Base-by-base conservation (phyloP, 2,797 vertebrate species). In the Coreius guichenoti region DNA sequence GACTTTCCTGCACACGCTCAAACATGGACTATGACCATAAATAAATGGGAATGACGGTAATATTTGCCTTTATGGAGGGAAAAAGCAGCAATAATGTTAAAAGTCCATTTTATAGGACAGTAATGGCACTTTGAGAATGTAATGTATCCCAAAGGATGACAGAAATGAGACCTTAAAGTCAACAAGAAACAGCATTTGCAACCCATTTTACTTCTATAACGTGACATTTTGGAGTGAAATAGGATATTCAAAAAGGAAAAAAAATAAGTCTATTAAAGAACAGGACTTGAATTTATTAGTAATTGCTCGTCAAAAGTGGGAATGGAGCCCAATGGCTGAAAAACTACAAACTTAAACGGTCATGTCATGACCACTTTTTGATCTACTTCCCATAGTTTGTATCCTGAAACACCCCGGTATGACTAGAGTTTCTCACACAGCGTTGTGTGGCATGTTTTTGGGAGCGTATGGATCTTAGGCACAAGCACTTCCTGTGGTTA, bases 401-500 rank as follows among this genome's bases (percentile, higher is more conserved):
- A 31, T 5, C 26, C 16, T 12, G 36, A 65, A 21, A 63, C 11
- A 26, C 31, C 12, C 26, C 0, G n/a, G 1, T 12, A 21, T 51
- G 47, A 8, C 73, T 6, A 54, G 3, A 14, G 58, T 26, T 80
- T 67, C 5, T 67, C 78, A 31, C 39, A 80, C 39, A 26, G 17
- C 4, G n/a, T 43, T 26, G 31, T 3, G 73, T 68, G 81, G 61
- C 11, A 17, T 86, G 82, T 86, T 86, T 85, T 76, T 81, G 11
- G 80, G 77, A 45, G 43, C 21, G 70, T 72, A 80, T 39, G 81
- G 81, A 63, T 76, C 19, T 43, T 45, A 58, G 74, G 74, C 58
- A 76, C 26, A 76, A 88, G 83, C 73, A 75, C 75, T 85, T 89
- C 83, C 83, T 88, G 87, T 81, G 70, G 69, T 65, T 80, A 61